Evolutionary conservation across 2,888 invertebrate species (phyloP).

Genomic region (Calephelis perditalis): DNA sequence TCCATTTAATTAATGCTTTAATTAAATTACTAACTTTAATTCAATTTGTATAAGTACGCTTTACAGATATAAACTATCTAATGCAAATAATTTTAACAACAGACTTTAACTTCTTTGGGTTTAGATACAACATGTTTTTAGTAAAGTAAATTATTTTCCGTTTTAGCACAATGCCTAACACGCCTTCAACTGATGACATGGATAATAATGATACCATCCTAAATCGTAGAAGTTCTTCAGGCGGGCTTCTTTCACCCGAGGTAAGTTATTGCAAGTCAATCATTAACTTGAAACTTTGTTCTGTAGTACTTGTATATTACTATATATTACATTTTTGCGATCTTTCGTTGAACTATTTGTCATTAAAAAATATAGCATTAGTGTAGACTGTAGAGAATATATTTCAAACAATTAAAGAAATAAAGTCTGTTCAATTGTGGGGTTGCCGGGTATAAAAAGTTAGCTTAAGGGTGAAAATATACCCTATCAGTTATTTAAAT

Average conservation of each 20-base stretch:
- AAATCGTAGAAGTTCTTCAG: conserved; percentile 87
- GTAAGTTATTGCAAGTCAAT: conserved; percentile 45
- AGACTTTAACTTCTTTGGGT: no score
- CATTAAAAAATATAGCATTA: no score
- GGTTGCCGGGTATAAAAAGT: no score
- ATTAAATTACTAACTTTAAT: conserved; percentile 2
- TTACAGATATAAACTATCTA: background rate
- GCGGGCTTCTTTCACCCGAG: conserved; percentile 90
- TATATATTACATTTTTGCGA: no score
- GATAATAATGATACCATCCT: conserved; percentile 75
- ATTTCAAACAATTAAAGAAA: no score
- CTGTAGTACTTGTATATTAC: no score
- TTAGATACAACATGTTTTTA: background rate
- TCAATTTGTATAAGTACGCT: background rate
- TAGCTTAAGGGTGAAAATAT: no score
- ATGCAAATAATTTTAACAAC: background rate
- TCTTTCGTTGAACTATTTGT: no score
- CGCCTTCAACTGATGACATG: conserved; percentile 83
- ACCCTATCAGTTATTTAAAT: no score
- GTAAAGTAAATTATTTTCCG: background rate
- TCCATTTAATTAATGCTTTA: conserved; percentile 5
- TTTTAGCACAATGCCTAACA: conserved; percentile 81
- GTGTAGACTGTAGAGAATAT: no score
- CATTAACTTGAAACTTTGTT: no score
- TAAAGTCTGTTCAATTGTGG: no score